Conservation (phyloP, 2,888 invertebrate species). For the Nezara viridula region DNA sequence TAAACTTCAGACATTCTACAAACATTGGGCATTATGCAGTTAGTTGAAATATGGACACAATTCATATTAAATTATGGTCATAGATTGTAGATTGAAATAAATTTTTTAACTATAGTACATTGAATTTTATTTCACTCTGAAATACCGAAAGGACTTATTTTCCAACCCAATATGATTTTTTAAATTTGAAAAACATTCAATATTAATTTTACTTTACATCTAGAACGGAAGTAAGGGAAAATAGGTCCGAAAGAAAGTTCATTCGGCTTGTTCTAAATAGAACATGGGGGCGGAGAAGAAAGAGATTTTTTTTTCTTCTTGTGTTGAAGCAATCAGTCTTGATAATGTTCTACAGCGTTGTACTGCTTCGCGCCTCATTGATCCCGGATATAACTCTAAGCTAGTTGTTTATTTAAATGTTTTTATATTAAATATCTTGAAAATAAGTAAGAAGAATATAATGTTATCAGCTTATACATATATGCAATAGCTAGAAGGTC, state of each 20-base stretch:
- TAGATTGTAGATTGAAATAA: too few relatives aligned
- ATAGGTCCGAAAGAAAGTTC: neutral
- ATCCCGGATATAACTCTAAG: neutral
- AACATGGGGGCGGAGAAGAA: neutral
- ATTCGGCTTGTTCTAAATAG: constrained; percentile 7
- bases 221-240: neutral
- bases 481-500: too few relatives aligned
- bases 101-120: too few relatives aligned
- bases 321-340: neutral
- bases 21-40: too few relatives aligned
- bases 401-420: neutral
- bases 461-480: neutral
- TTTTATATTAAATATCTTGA: neutral
- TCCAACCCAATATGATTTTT: too few relatives aligned
- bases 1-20: too few relatives aligned
- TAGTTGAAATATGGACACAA: too few relatives aligned
- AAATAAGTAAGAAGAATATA: neutral
- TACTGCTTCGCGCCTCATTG: neutral
- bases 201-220: neutral
- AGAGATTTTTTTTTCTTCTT: neutral
- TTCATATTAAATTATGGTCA: too few relatives aligned
- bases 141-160: too few relatives aligned
- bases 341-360: neutral
- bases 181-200: neutral
- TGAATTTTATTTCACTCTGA: too few relatives aligned